Percentiles rank a stretch among this genome's conserved stretches.
Conservation (phyloP, 2,888 invertebrate genomes). For the Adelognathus sp. region DNA sequence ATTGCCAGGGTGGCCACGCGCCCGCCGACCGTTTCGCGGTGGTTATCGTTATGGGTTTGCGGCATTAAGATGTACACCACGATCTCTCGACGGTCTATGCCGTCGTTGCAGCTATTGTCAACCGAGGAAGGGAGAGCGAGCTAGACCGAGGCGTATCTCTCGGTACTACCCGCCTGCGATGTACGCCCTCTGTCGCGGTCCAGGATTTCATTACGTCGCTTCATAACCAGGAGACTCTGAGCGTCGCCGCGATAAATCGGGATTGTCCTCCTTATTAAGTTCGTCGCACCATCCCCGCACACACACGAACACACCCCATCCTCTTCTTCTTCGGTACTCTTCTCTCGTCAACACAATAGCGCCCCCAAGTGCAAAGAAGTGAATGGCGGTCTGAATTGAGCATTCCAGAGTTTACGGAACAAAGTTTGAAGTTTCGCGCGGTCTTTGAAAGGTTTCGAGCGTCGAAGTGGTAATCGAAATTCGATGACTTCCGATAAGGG, state of each 20-base stretch:
- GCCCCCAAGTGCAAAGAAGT: neutral
- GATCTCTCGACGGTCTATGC: conserved; percentile 67
- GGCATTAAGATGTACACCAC: conserved; percentile 79
- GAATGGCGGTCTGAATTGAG: neutral
- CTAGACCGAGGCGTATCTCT: conserved; percentile 30
- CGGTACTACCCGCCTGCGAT: conserved; percentile 51
- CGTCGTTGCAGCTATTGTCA: conserved; percentile 45
- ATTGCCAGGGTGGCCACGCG: conserved; percentile 76
- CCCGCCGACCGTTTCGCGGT: conserved; percentile 76
- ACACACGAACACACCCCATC: neutral
- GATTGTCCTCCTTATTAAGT: conserved; percentile 74
- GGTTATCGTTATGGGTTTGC: conserved; percentile 80
- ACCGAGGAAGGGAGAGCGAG: conserved; percentile 31
- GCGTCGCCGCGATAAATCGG: conserved; percentile 72
- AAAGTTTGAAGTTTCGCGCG: neutral
- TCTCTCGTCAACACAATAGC: neutral
- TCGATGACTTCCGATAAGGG: neutral
- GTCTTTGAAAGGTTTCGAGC: neutral
- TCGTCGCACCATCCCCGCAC: conserved; percentile 18
- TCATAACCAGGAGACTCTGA: conserved; percentile 73
- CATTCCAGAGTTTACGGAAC: neutral
- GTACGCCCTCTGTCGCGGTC: conserved; percentile 42
- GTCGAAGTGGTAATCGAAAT: neutral
- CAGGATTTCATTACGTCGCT: conserved; percentile 77
- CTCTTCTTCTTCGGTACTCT: neutral